Base-by-base conservation (phyloP, 1,140 invertebrate species). In the Brachionus asplanchnoidis region DNA sequence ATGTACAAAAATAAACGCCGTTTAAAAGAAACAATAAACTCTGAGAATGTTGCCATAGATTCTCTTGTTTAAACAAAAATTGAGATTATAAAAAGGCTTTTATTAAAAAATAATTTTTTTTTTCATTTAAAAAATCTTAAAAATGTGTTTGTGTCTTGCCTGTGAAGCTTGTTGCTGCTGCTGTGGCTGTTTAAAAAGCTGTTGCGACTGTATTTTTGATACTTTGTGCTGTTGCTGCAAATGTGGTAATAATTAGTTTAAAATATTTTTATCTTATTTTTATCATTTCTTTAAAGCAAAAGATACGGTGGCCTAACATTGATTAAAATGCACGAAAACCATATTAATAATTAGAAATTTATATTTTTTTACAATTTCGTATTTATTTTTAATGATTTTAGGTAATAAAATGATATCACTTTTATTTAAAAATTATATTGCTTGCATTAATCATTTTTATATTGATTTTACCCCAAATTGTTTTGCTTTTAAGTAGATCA, bases 161-260 rank as follows among this genome's bases (percentile, higher is more conserved):
- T 73, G 68, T 17, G 68, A 73, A 42, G 68, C 68, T 42, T 73
- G 68, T 42, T 73, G 68, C 17, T 73, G 68, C 36, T 40, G 32
- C 40, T 73, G 20, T 20, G 40, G 40, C n/a, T 73, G 68, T 73
- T 73, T 36, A 6, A 73, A 73, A 73, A 42, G 32, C 32, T 73
- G 68, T 9, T 73, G 32, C 17, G 40, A 73, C n/a, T 73, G 68
- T 20, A 40, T 73, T 20, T 73, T 40, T 73, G 68, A 42, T 3
- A 73, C 32, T 73, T 73, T 73, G n/a, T 73, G 68, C 17, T 73
- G 68, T 40, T 73, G 68, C 36, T 73, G 68, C 17, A 73, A 73
- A 73, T 73, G 68, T 42, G 68, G 68, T 73, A 73, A 20, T 14
- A 68, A 36, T 32, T 65, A 26, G 3, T 36, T 17, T n/a, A 68